These are phyloP conservation scores for Goniozus legneri DNA, from an alignment of 1,140 invertebrate species.

Conservation along the genomic window DNA sequence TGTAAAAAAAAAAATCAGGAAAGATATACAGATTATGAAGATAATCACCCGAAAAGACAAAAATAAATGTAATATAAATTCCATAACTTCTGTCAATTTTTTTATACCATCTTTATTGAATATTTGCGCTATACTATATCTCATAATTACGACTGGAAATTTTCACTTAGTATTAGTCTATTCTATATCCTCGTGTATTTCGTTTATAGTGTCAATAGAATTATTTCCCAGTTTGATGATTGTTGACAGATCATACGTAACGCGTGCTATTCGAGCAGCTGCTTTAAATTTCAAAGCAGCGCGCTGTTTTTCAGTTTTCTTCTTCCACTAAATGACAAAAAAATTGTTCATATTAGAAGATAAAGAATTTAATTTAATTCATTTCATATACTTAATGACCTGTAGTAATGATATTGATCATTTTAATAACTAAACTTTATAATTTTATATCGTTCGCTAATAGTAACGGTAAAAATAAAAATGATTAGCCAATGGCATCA, in stretches of 20 bases:
- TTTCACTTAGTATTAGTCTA: constrained; percentile 2
- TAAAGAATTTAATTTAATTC: too few species aligned
- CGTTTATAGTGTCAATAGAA: constrained; percentile 21
- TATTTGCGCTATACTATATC: constrained; percentile 5
- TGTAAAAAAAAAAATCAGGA: constrained; percentile 13
- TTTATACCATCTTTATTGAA: constrained; percentile 2
- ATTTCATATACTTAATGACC: too few species aligned
- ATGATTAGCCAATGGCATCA: too few species aligned
- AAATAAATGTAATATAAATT: constrained; percentile 55
- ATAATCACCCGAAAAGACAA: constrained; percentile 38
- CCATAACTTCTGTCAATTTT: constrained; percentile 25
- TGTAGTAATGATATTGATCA: too few species aligned
- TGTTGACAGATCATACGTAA: constrained; percentile 44
- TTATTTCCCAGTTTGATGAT: constrained; percentile 24
- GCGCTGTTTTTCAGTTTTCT: constrained; percentile 64
- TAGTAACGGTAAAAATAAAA: too few species aligned
- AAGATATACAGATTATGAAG: constrained; percentile 28
- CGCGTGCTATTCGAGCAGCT: constrained; percentile 56
- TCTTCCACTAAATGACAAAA: constrained; percentile 62
- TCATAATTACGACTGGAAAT: too few species aligned
- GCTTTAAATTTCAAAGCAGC: constrained; percentile 67
- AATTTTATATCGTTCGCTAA: too few species aligned
- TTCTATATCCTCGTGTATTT: constrained; percentile 17
- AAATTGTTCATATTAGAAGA: too few species aligned
- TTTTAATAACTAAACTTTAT: too few species aligned